phyloP scores from a whole-genome alignment of 2,888 invertebrate species.

The Andrena flavipes region DNA sequence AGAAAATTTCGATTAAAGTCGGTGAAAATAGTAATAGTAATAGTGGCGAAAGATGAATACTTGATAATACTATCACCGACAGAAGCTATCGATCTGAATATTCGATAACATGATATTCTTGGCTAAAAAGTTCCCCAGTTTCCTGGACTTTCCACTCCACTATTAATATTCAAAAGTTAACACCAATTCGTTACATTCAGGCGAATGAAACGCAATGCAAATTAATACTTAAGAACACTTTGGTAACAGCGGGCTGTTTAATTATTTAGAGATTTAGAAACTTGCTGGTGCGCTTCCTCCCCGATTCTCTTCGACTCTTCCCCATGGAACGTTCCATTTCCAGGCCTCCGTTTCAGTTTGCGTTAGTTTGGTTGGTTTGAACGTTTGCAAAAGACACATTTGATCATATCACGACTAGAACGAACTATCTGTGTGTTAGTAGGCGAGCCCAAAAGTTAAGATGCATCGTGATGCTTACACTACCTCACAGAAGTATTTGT shows the following conservation, averaged over 20 bases:
- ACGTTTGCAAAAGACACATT: slow-evolving; percentile 51
- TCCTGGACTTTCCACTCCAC: background rate
- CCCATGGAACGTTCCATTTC: slow-evolving; percentile 3
- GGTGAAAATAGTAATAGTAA: no score
- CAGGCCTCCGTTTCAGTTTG: background rate
- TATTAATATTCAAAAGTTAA: background rate
- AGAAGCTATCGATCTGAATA: background rate
- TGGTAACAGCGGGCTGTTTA: slow-evolving; percentile 12
- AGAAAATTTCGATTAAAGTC: no score
- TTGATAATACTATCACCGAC: no score
- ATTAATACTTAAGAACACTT: slow-evolving; percentile 8
- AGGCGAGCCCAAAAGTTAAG: background rate
- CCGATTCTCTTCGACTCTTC: slow-evolving; percentile 31
- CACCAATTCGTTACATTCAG: no score
- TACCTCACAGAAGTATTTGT: no score
- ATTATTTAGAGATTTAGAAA: slow-evolving; percentile 45
- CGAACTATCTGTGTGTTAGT: background rate
- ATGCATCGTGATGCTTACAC: slow-evolving; percentile 21
- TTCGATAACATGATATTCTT: background rate
- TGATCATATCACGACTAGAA: slow-evolving; percentile 22
- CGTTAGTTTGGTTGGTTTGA: slow-evolving; percentile 27
- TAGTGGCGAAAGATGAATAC: no score
- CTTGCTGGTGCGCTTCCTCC: slow-evolving; percentile 11
- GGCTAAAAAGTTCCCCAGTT: background rate
- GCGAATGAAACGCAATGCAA: slow-evolving; percentile 36